Evolutionary conservation across 1,140 invertebrate species (phyloP).

Genomic region (Leptopilina clavipes): DNA sequence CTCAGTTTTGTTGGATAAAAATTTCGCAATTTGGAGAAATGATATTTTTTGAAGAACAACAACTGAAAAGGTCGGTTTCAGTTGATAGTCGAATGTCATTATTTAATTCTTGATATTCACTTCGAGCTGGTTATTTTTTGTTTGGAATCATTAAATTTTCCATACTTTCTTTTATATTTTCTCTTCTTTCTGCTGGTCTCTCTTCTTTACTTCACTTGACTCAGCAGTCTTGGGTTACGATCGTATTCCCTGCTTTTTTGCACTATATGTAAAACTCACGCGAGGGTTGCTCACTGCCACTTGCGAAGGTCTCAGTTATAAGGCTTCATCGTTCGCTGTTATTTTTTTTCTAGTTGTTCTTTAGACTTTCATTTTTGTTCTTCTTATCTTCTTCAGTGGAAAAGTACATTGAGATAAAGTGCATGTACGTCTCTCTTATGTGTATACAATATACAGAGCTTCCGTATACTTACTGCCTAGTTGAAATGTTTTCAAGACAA

Average conservation of each 20-base stretch:
- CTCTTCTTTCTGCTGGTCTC: neutral
- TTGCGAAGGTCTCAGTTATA: conserved; percentile 35
- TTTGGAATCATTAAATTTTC: neutral
- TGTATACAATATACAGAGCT: too few relatives aligned
- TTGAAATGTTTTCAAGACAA: conserved; percentile 55
- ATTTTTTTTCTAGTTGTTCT: conserved; percentile 47
- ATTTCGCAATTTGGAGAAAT: too few relatives aligned
- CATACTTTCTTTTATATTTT: neutral
- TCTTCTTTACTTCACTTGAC: neutral
- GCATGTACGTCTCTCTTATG: conserved; percentile 52
- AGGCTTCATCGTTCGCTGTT: conserved; percentile 38
- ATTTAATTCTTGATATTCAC: too few relatives aligned
- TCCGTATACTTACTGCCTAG: conserved; percentile 41
- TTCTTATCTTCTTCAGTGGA: conserved; percentile 52
- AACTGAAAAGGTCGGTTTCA: too few relatives aligned
- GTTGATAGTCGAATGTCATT: too few relatives aligned
- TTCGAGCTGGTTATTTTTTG: too few relatives aligned
- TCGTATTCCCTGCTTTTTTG: conserved; percentile 40
- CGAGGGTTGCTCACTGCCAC: conserved; percentile 2
- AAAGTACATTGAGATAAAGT: conserved; percentile 59
- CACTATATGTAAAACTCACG: conserved; percentile 51
- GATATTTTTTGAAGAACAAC: too few relatives aligned
- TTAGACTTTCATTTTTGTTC: conserved; percentile 45
- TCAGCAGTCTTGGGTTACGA: conserved; percentile 45
- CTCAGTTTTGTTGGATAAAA: too few relatives aligned